Conservation (phyloP, 2,113 vertebrate species). For the Microcebus tavaratra region DNA sequence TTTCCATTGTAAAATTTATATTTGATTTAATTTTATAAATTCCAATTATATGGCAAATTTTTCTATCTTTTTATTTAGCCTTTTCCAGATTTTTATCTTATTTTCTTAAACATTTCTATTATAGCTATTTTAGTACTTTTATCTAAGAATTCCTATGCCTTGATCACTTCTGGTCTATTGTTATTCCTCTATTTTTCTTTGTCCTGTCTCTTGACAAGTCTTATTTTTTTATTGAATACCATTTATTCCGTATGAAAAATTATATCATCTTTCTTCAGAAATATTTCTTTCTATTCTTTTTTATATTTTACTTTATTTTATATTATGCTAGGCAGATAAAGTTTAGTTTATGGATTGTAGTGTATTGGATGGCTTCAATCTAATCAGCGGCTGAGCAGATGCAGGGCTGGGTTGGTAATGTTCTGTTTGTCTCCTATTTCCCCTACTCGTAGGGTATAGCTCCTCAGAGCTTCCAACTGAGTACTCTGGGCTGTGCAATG, state of each 20-base stretch:
- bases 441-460: rapidly evolving
- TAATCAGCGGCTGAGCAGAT: background rate
- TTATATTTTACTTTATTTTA: background rate
- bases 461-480: background rate
- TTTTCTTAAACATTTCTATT: background rate
- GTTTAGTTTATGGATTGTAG: background rate
- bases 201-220: background rate
- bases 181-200: background rate
- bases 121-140: background rate
- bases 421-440: background rate
- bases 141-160: background rate
- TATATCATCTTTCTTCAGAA: background rate
- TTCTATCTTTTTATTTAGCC: background rate
- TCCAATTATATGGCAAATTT: background rate
- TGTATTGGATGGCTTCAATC: background rate
- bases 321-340: background rate
- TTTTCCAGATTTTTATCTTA: background rate
- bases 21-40: background rate
- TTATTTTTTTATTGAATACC: background rate
- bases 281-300: background rate
- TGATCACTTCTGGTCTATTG: background rate
- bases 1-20: background rate
- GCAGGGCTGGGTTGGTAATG: background rate
- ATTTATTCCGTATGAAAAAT: background rate
- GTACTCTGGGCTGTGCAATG: background rate